Evolutionary conservation across 2,113 vertebrate species (phyloP).

Genomic region (Lipophrys pholis): DNA sequence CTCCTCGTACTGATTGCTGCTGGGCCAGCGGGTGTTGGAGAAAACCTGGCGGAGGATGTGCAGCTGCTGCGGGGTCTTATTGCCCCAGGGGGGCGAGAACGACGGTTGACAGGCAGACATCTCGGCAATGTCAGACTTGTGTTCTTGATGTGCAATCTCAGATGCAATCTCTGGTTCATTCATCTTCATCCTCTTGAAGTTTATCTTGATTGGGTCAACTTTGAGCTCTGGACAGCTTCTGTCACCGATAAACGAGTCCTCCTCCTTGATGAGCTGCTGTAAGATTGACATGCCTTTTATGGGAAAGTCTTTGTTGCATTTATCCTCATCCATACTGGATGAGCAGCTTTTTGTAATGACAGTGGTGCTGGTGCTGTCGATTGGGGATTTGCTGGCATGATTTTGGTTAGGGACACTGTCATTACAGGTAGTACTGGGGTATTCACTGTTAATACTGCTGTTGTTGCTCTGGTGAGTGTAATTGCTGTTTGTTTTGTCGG

Average conservation of each 20-base stretch:
- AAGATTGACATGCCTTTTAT: slow-evolving; percentile 79
- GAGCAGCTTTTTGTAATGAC: slow-evolving; percentile 72
- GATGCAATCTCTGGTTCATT: slow-evolving; percentile 84
- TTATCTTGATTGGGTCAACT: slow-evolving; percentile 93
- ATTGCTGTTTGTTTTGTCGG: slow-evolving; percentile 44
- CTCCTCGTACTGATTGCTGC: slow-evolving; percentile 90
- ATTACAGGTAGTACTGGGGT: slow-evolving; percentile 53
- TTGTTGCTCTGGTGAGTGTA: slow-evolving; percentile 58
- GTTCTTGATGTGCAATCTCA: slow-evolving; percentile 70
- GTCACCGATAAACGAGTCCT: slow-evolving; percentile 78
- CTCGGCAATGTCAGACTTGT: slow-evolving; percentile 76
- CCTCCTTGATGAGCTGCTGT: slow-evolving; percentile 79
- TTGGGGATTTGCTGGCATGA: slow-evolving; percentile 76
- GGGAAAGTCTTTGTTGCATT: slow-evolving; percentile 77
- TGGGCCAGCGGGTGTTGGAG: slow-evolving; percentile 91
- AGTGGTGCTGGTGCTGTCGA: slow-evolving; percentile 79
- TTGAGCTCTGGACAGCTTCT: slow-evolving; percentile 81
- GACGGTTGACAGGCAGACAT: slow-evolving; percentile 51
- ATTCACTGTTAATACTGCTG: slow-evolving; percentile 65
- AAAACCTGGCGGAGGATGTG: slow-evolving; percentile 92
- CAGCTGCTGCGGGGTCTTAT: slow-evolving; percentile 91
- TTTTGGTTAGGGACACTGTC: slow-evolving; percentile 70
- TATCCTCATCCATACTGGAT: slow-evolving; percentile 73
- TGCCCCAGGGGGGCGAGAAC: slow-evolving; percentile 78
- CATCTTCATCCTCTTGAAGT: slow-evolving; percentile 91